Base-by-base conservation (phyloP, 2,113 vertebrate species). In the Canis aureus region DNA sequence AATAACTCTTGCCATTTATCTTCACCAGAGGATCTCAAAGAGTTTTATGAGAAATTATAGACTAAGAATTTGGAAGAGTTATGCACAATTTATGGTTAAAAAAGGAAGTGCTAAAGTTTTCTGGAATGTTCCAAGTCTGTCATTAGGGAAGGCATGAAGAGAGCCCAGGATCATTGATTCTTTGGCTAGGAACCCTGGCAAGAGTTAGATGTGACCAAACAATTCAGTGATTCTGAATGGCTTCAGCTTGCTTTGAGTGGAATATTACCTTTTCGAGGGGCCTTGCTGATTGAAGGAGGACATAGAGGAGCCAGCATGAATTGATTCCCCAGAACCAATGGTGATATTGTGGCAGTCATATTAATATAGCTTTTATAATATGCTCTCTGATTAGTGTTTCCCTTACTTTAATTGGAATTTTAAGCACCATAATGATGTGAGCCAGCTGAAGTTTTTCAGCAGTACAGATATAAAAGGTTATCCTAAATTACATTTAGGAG, bases 41-140 rank as follows among this genome's bases (percentile, higher is more conserved):
- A 94, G 64, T 97, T 97, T 96, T 91, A 97, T 87, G 84, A 97
- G 81, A 96, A 96, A 96, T 97, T 97, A 94, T 94, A 97, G 95
- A 91, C 71, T 62, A 92, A 89, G 91, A 85, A 94, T 97, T 80
- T 96, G 85, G n/a, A 96, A 91, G 89, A 96, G 66, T 94, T 87
- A 79, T 27, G 29, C 82, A 67, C 67, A 89, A 91, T 94, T 97
- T 96, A 93, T 95, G 79, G 84, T 94, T 97, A 57, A 93, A 93
- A 90, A 95, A 94, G 78, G 94, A 97, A 96, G 78, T 87, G 17
- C 62, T 89, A 60, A 89, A 49, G 12, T 97, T 91, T 97, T 97
- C 93, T 93, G 62, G 73, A 96, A 93, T 97, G 96, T 25, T 95
- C 29, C 71, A 92, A 60, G 85, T 62, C 89, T 97, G n/a, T 92